These are phyloP conservation scores for Crocuta crocuta DNA, from an alignment of 2,113 vertebrate species.

Conservation along the genomic window DNA sequence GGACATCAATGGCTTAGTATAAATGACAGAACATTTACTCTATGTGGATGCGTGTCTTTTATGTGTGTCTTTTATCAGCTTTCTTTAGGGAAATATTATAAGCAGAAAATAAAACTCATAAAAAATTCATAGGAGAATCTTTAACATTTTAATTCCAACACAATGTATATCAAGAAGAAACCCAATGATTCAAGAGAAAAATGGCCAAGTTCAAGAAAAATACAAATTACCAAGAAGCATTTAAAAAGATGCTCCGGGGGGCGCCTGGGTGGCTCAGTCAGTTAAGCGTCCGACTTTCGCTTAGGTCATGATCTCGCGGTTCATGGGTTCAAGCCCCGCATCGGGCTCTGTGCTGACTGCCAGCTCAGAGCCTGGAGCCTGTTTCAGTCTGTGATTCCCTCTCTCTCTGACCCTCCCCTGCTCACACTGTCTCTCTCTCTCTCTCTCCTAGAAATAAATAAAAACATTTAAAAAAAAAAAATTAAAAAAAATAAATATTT, in stretches of 20 bases:
- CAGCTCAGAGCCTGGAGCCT: too few relatives aligned
- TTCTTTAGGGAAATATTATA: slow-evolving; percentile 6
- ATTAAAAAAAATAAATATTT: too few relatives aligned
- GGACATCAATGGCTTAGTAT: not conserved
- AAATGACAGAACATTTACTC: slow-evolving; percentile 16
- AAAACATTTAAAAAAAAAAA: too few relatives aligned
- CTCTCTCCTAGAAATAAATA: too few relatives aligned
- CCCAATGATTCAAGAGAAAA: slow-evolving; percentile 48
- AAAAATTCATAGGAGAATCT: slow-evolving; percentile 41
- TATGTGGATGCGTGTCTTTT: not conserved
- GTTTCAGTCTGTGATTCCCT: too few relatives aligned
- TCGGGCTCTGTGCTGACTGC: too few relatives aligned
- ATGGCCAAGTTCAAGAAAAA: slow-evolving; percentile 39
- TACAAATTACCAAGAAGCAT: slow-evolving; percentile 29
- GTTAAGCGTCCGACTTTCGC: too few relatives aligned
- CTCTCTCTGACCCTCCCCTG: too few relatives aligned
- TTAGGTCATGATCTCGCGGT: too few relatives aligned
- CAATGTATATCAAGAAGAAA: slow-evolving; percentile 25
- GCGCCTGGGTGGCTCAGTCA: too few relatives aligned
- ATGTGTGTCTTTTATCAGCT: not conserved
- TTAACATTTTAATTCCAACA: slow-evolving; percentile 62
- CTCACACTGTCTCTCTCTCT: too few relatives aligned
- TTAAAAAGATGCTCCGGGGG: not conserved
- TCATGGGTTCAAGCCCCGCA: too few relatives aligned
- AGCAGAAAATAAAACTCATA: slow-evolving; percentile 38